Evolutionary conservation across 2,113 vertebrate species (phyloP).

Genomic region (Grallaria varia): DNA sequence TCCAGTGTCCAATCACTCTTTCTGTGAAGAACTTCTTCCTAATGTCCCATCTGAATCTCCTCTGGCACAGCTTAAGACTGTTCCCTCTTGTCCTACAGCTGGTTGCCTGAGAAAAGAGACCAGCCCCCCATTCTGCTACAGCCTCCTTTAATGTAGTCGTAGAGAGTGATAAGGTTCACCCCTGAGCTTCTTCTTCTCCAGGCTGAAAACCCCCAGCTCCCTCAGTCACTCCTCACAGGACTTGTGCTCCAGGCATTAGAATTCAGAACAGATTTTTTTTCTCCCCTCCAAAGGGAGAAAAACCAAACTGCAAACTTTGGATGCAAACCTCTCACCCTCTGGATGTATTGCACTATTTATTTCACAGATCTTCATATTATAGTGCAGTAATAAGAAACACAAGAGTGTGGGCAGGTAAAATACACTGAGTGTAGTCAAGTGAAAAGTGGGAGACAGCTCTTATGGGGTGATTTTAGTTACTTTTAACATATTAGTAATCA

Average conservation of each 20-base stretch:
- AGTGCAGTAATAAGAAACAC: not conserved
- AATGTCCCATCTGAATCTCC: not conserved
- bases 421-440: not conserved
- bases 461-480: not conserved
- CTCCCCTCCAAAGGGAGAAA: not conserved
- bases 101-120: not conserved
- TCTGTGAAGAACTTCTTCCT: not conserved
- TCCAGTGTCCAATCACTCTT: not conserved
- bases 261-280: not conserved
- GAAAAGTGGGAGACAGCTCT: not conserved
- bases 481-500: not conserved
- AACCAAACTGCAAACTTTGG: not conserved
- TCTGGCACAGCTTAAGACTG: not conserved
- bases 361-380: not conserved
- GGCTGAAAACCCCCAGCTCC: not conserved
- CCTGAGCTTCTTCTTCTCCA: not conserved
- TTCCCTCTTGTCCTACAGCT: not conserved
- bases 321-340: not conserved
- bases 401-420: not conserved
- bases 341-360: not conserved
- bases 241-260: not conserved
- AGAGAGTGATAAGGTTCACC: not conserved
- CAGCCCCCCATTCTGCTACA: not conserved
- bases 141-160: not conserved
- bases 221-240: not conserved